phyloP scores from a whole-genome alignment of 23 tunicate genomes.

The Oikopleura dioica region DNA sequence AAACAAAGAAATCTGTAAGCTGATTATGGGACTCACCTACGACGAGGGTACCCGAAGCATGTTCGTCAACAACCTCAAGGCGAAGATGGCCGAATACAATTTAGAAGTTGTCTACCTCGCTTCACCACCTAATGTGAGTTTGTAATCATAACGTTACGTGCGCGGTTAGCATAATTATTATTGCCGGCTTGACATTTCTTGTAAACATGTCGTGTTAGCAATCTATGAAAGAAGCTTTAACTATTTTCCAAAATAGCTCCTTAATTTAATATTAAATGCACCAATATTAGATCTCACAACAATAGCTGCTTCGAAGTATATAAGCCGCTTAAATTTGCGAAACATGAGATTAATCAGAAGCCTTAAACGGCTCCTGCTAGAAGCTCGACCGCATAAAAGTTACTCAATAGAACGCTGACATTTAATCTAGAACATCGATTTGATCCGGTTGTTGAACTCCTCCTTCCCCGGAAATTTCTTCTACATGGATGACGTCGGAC shows the following conservation, averaged over 20 bases:
- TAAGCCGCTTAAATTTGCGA: too few species aligned
- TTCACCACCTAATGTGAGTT: conserved; percentile 84
- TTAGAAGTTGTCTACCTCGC: conserved; percentile 47
- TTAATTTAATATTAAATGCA: too few species aligned
- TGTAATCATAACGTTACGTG: background rate
- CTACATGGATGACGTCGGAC: conserved; percentile 54
- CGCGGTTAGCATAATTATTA: background rate
- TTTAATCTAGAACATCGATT: conserved; percentile 42
- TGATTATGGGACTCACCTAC: conserved; percentile 46
- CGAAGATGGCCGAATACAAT: conserved; percentile 88
- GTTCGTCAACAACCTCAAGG: conserved; percentile 46
- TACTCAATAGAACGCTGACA: too few species aligned
- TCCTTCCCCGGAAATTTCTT: conserved; percentile 90
- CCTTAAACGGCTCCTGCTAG: too few species aligned
- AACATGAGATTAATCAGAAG: too few species aligned
- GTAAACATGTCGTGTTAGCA: too few species aligned
- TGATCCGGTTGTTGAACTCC: conserved; percentile 57
- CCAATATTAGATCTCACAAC: too few species aligned
- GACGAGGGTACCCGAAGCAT: conserved; percentile 40
- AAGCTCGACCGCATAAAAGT: too few species aligned
- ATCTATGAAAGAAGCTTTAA: too few species aligned
- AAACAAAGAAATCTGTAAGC: conserved; percentile 69
- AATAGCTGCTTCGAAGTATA: too few species aligned
- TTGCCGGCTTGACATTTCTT: too few species aligned
- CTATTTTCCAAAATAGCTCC: too few species aligned